These are phyloP conservation scores for Polypedilum vanderplanki DNA, from an alignment of 1,140 invertebrate genomes.

Conservation along the genomic window DNA sequence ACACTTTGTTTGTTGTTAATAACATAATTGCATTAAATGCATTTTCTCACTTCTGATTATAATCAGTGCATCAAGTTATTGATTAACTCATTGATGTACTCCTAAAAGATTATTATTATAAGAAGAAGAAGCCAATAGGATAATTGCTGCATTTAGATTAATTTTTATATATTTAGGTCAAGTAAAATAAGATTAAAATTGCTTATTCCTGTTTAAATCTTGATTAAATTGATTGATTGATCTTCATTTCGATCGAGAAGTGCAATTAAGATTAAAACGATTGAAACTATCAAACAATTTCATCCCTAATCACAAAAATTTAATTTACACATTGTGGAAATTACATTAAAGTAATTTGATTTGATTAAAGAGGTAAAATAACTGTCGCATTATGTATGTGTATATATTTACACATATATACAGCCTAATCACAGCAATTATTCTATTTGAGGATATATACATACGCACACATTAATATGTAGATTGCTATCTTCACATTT, in stretches of 20 bases:
- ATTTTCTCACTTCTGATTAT: background rate
- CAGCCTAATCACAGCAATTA: background rate
- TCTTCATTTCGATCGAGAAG: too few relatives aligned
- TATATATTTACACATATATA: background rate
- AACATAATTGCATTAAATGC: background rate
- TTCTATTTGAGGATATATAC: background rate
- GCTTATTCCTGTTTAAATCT: too few relatives aligned
- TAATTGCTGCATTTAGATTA: too few relatives aligned
- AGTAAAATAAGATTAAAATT: too few relatives aligned
- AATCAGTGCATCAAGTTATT: background rate
- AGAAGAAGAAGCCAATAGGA: too few relatives aligned
- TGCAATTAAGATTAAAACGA: too few relatives aligned
- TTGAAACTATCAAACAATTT: too few relatives aligned
- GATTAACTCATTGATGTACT: background rate
- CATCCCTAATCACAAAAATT: background rate
- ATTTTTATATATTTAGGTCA: too few relatives aligned
- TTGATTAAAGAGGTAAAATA: conserved; percentile 11
- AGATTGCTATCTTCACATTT: conserved; percentile 11
- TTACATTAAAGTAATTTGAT: conserved; percentile 19
- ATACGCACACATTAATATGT: conserved; percentile 6
- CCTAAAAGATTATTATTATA: background rate
- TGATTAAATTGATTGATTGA: too few relatives aligned
- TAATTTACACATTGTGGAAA: conserved; percentile 5
- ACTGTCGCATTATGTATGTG: background rate
- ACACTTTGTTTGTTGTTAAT: too few relatives aligned